Base-by-base conservation (phyloP, 2,113 vertebrate species). In the Falco punctatus region DNA sequence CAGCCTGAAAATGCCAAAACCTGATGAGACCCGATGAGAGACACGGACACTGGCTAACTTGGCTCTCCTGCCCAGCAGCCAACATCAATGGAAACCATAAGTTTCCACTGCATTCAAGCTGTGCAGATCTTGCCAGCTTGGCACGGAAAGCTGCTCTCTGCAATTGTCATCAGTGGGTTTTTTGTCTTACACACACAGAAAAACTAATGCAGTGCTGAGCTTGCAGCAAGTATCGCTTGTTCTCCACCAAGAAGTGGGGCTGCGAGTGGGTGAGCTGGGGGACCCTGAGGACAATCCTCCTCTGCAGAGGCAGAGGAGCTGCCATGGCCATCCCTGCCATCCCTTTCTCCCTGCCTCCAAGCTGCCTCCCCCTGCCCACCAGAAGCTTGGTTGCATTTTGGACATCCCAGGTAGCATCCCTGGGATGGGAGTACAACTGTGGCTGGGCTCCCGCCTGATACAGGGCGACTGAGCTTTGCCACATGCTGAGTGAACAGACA, bases 401-500 rank as follows among this genome's bases (percentile, higher is more conserved):
- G 26, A 70, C 51, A 44, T 42, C 38, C 30, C 52, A 54, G 38
- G 26, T 10, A 44, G 62, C 30, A 69, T 33, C 32, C 28, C 23
- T 70, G 11, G 32, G 33, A 69, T 59, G 42, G 38, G 33, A 86
- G 64, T 70, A 80, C 15, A 59, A 15, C 16, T 0, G 1, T 51
- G 49, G 23, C 32, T 70, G 35, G 32, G 17, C 30, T 32, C 14
- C 77, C 0, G 0, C 5, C 30, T 66, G 52, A 30, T 49, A 54
- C 1, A 2, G 11, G 7, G 40, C 1, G 0, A 81, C 20, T 32
- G 24, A 81, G 33, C 64, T 26, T 78, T 71, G 32, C 4, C 30
- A 66, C 0, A 4, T 28, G 51, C 51, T 77, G 5, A 35, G 58
- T 1, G 1, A 81, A 66, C 0, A 0, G 57, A 27, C 38, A 59